These are phyloP conservation scores for Drosophila punjabiensis DNA, from an alignment of 1,140 invertebrate species.

Conservation along the genomic window DNA sequence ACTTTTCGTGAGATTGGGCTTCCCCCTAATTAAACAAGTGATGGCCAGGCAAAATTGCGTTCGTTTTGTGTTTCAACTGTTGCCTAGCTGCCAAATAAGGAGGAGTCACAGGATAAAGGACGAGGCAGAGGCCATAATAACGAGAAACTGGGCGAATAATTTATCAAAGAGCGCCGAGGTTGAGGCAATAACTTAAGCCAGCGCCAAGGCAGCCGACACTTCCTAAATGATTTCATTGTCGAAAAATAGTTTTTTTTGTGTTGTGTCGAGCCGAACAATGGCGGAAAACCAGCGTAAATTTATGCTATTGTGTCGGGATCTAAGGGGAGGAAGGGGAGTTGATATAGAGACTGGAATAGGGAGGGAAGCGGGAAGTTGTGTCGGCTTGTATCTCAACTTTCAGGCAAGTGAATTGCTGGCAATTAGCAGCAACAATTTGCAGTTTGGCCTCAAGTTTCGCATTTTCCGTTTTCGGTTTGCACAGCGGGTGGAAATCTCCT, in stretches of 20 bases:
- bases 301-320: slow-evolving; percentile 38
- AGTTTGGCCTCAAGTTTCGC: slow-evolving; percentile 75
- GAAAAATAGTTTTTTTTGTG: slow-evolving; percentile 72
- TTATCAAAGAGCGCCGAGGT: slow-evolving; percentile 74
- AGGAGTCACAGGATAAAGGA: background rate
- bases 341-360: background rate
- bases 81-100: slow-evolving; percentile 31
- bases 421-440: slow-evolving; percentile 81
- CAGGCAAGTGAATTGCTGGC: slow-evolving; percentile 69
- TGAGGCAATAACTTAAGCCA: slow-evolving; percentile 57
- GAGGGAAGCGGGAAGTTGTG: background rate
- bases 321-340: background rate
- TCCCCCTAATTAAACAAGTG: slow-evolving; percentile 50
- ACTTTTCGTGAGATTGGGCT: background rate
- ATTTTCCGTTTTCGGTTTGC: slow-evolving; percentile 29
- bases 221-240: slow-evolving; percentile 79
- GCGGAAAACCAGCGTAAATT: slow-evolving; percentile 39
- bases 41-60: slow-evolving; percentile 21
- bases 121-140: slow-evolving; percentile 8
- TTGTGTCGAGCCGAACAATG: slow-evolving; percentile 39
- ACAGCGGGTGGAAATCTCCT: slow-evolving; percentile 10
- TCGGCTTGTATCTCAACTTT: slow-evolving; percentile 43
- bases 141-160: slow-evolving; percentile 55
- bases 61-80: slow-evolving; percentile 46
- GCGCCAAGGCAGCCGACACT: slow-evolving; percentile 60